phyloP scores from a whole-genome alignment of 2,113 vertebrate genomes.

The Balaenoptera acutorostrata region DNA sequence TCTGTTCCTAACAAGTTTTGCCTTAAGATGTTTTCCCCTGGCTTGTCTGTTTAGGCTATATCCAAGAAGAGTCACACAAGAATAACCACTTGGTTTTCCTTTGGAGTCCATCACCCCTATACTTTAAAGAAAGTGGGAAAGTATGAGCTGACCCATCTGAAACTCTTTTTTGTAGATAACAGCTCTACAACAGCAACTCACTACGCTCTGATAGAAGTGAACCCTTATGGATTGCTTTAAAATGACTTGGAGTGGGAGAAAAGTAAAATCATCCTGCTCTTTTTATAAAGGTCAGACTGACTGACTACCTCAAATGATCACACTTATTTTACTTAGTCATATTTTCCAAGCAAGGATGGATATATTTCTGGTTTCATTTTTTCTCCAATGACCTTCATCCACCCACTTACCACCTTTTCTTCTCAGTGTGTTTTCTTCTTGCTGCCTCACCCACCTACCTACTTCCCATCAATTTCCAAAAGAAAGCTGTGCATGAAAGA shows the following conservation, averaged over 20 bases:
- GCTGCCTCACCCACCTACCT: background rate
- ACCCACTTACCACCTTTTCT: conserved; percentile 13
- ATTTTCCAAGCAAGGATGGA: conserved; percentile 27
- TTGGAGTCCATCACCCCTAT: background rate
- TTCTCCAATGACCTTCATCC: background rate
- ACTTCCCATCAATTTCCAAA: background rate
- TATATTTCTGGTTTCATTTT: conserved; percentile 45
- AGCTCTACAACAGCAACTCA: background rate
- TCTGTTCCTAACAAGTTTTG: background rate
- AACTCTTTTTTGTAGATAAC: background rate
- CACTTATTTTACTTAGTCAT: conserved; percentile 54
- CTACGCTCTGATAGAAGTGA: background rate
- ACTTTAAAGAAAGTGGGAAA: background rate
- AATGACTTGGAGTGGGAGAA: conserved; percentile 41
- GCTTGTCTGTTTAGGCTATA: background rate
- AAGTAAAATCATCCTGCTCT: conserved; percentile 29
- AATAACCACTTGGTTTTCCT: background rate
- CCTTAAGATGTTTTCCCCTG: background rate
- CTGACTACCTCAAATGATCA: conserved; percentile 47
- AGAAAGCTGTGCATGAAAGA: background rate
- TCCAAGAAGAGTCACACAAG: background rate
- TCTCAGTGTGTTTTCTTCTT: background rate
- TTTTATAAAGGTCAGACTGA: conserved; percentile 55
- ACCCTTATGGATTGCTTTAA: conserved; percentile 27
- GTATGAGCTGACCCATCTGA: background rate